phyloP scores from a whole-genome alignment of 2,888 invertebrate genomes.

The Drosophila yooni region DNA sequence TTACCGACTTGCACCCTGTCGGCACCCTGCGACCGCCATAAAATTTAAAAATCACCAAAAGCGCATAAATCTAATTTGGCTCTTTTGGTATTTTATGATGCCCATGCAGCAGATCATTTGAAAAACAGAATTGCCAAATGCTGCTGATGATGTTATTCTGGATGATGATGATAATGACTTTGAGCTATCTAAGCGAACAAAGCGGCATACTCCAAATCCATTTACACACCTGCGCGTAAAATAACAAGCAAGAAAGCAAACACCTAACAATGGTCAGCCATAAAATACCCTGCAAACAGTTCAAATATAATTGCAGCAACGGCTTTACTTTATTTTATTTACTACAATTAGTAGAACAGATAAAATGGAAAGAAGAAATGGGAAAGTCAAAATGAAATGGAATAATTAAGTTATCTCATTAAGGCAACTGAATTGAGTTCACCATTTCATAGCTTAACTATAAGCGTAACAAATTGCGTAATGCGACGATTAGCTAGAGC shows the following conservation, averaged over 20 bases:
- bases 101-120: constrained; percentile 51
- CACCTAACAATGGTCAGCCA: background rate
- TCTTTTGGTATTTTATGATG: constrained; percentile 60
- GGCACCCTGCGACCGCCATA: constrained; percentile 16
- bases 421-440: background rate
- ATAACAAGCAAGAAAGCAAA: background rate
- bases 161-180: constrained; percentile 51
- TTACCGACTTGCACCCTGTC: constrained; percentile 15
- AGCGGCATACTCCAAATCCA: constrained; percentile 66
- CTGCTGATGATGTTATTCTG: constrained; percentile 30
- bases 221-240: constrained; percentile 68
- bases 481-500: background rate
- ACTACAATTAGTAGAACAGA: background rate
- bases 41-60: constrained; percentile 55
- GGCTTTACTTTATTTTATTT: background rate
- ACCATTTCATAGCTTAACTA: background rate
- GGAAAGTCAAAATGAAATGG: background rate
- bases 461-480: too few relatives aligned
- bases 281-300: constrained; percentile 20
- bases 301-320: background rate
- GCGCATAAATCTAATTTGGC: constrained; percentile 75
- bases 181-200: constrained; percentile 62
- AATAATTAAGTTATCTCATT: background rate
- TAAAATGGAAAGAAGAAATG: background rate
- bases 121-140: constrained; percentile 54